phyloP scores from a whole-genome alignment of 2,888 invertebrate species.

The Lochmaea crataegi region DNA sequence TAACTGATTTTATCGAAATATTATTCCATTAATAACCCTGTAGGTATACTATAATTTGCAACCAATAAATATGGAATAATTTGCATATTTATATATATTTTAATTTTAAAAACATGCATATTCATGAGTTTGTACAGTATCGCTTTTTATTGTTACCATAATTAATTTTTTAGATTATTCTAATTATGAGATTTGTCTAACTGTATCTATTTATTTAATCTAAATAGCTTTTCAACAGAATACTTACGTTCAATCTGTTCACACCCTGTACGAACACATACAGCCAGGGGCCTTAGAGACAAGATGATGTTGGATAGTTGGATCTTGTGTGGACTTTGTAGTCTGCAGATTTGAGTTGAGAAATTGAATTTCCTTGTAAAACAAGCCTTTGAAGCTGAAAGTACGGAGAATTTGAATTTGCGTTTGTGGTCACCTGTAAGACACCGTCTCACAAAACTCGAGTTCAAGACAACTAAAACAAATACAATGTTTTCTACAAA shows the following conservation, averaged over 20 bases:
- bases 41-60: not conserved
- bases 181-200: not conserved
- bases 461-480: not conserved
- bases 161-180: not conserved
- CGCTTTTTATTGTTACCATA: not conserved
- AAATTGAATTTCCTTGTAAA: slow-evolving; percentile 42
- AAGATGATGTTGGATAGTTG: slow-evolving; percentile 27
- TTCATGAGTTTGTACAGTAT: not conserved
- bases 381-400: slow-evolving; percentile 42
- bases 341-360: slow-evolving; percentile 24
- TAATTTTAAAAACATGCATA: slow-evolving; percentile 2
- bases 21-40: not conserved
- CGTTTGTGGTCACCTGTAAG: slow-evolving; percentile 34
- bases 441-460: slow-evolving; percentile 8
- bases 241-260: not conserved
- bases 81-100: not conserved
- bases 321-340: slow-evolving; percentile 27
- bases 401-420: slow-evolving; percentile 37
- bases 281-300: slow-evolving; percentile 4
- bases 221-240: not conserved
- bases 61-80: not conserved
- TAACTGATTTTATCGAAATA: too few relatives aligned
- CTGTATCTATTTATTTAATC: too few relatives aligned
- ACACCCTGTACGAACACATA: slow-evolving; percentile 5
- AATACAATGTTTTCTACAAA: not conserved